phyloP scores from a whole-genome alignment of 2,888 invertebrate genomes.

The Thecophora atra region DNA sequence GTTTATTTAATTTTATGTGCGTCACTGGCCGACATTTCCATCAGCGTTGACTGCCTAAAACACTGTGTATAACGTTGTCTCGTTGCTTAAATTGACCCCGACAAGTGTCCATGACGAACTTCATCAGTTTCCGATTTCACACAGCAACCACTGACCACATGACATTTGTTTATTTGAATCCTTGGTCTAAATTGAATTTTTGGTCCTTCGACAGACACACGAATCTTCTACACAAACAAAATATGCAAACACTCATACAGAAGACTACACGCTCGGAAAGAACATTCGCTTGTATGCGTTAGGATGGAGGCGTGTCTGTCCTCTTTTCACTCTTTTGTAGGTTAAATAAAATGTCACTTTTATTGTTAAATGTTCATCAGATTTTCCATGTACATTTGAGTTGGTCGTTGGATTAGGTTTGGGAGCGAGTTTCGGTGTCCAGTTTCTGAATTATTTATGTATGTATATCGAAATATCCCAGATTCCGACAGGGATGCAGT shows the following conservation, averaged over 20 bases:
- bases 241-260: neutral
- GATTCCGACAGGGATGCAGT: neutral
- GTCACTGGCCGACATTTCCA: too few species aligned
- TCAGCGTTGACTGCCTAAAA: too few species aligned
- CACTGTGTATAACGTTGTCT: neutral
- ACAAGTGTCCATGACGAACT: constrained; percentile 19
- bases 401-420: neutral
- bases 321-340: neutral
- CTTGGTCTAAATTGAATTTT: constrained; percentile 35
- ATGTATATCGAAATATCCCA: neutral
- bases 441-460: constrained; percentile 21
- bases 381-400: constrained; percentile 10
- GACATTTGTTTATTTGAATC: constrained; percentile 33
- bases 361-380: constrained; percentile 26
- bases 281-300: neutral
- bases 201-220: constrained; percentile 4
- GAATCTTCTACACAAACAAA: neutral
- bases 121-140: neutral
- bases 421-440: neutral
- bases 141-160: too few species aligned
- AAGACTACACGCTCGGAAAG: too few species aligned
- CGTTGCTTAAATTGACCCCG: neutral
- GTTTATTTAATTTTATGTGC: too few species aligned
- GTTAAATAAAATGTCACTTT: constrained; percentile 30
- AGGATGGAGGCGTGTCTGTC: neutral